Evolutionary conservation across 2,113 vertebrate genomes (phyloP).

Genomic region (Aramus guarauna): DNA sequence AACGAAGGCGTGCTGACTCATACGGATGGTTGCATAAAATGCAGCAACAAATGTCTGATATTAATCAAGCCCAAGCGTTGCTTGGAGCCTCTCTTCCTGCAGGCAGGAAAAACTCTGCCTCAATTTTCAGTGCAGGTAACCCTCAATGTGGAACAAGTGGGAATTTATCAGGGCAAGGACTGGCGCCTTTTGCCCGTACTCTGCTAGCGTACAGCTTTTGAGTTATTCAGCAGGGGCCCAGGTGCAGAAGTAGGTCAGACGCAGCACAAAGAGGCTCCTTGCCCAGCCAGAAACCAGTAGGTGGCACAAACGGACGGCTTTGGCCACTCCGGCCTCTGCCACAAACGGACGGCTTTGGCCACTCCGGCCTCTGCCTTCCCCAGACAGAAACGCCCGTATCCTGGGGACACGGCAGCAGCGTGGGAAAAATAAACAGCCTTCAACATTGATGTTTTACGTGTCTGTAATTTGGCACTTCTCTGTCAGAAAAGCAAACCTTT

Average conservation of each 20-base stretch:
- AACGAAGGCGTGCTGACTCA: not conserved
- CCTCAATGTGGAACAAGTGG: rapidly evolving
- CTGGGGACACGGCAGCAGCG: rapidly evolving
- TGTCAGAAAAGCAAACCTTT: not conserved
- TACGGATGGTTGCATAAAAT: not conserved
- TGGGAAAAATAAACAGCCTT: rapidly evolving
- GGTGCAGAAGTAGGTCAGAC: not conserved
- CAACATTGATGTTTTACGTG: rapidly evolving
- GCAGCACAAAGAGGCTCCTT: not conserved
- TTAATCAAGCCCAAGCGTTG: not conserved
- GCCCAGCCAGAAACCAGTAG: not conserved
- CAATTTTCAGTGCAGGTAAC: not conserved
- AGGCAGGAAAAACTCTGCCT: not conserved
- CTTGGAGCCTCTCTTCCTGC: not conserved
- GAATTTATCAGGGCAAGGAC: no score
- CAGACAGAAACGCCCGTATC: rapidly evolving
- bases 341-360: no score
- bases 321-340: no score
- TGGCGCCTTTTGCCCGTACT: rapidly evolving
- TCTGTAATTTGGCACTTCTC: rapidly evolving
- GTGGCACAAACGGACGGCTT: not conserved
- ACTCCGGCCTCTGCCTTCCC: no score
- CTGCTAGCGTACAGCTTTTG: not conserved
- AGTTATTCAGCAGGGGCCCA: rapidly evolving
- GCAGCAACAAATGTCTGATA: not conserved